Conservation (phyloP, 2,888 invertebrate genomes). For the Xylota segnis region DNA sequence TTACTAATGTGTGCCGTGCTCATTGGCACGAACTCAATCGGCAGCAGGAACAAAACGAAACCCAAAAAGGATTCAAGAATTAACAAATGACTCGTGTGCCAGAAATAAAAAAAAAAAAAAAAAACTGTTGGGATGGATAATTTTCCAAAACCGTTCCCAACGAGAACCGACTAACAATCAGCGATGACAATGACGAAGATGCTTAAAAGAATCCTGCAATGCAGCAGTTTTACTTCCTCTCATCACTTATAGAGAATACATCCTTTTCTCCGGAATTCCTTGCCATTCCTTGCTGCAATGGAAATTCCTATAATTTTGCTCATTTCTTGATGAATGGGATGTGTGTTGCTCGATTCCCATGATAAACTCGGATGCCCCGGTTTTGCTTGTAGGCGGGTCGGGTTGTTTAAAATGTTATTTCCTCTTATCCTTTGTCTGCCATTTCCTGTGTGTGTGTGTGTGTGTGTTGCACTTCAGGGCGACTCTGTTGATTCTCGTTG, state of each 20-base stretch:
- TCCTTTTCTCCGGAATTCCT: conserved; percentile 35
- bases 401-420: conserved; percentile 39
- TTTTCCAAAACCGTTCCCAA: conserved; percentile 43
- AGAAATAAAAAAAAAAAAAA: conserved; percentile 12
- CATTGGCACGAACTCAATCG: conserved; percentile 45
- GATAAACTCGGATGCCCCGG: conserved; percentile 29
- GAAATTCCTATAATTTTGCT: conserved; percentile 56
- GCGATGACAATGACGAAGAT: conserved; percentile 23
- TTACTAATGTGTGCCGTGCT: not conserved
- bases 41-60: not conserved
- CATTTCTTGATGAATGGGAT: conserved; percentile 43
- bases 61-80: conserved; percentile 33
- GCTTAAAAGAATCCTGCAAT: conserved; percentile 56
- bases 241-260: conserved; percentile 30
- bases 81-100: conserved; percentile 26
- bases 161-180: conserved; percentile 37
- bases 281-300: conserved; percentile 23
- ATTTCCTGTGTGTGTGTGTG: conserved; percentile 2
- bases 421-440: conserved; percentile 24
- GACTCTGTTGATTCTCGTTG: not conserved
- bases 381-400: conserved; percentile 36
- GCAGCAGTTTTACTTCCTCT: conserved; percentile 50
- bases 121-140: conserved; percentile 36
- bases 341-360: conserved; percentile 23
- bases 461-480: not conserved